Evolutionary conservation across 2,888 invertebrate species (phyloP), one percentile per base, ranked within the genome.

Genomic region (Cremastinae sp.): DNA sequence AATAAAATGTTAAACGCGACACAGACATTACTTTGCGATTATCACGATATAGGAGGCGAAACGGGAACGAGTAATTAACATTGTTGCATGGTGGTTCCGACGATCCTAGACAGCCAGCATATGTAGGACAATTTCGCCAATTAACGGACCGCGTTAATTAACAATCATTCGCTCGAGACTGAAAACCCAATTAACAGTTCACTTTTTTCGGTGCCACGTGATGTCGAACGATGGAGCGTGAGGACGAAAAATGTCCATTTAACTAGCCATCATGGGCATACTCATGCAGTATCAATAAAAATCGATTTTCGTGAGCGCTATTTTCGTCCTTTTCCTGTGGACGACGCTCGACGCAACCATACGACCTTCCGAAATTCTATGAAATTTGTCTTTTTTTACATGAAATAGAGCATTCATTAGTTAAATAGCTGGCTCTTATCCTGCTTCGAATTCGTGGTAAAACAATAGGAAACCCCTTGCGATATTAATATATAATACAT

Each of bases 141-240:
- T 64, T 51, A 45, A 56, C 58, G 41, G 1, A 10, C 39, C 28
- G 14, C 58, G 58, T 56, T 74, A 69, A 74, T 69, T 70, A 69
- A 58, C 62, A 64, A 74, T 74, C 69, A 64, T 68, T 64, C 61
- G 74, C 37, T 64, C 49, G 37, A 58, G 58, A 58, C 55, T 68
- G 58, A 74, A 74, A 53, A 64, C 51, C 58, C 64, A 74, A 74
- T 74, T 70, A 70, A 69, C 69, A 59, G 45, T 74, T 62, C 22
- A 59, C 56, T 51, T 61, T 59, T 53, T 69, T 62, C 45, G 58
- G 37, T 16, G 12, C 37, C 9, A n/a, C n/a, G 43, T 45, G 51
- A 4, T 49, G 35, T 39, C 41, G 22, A 20, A 5, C 28, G 37
- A 28, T 2, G 14, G 16, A 9, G 18, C 10, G 10, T 9, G 39